phyloP scores from a whole-genome alignment of 2,113 vertebrate species.

The Mohoua ochrocephala region DNA sequence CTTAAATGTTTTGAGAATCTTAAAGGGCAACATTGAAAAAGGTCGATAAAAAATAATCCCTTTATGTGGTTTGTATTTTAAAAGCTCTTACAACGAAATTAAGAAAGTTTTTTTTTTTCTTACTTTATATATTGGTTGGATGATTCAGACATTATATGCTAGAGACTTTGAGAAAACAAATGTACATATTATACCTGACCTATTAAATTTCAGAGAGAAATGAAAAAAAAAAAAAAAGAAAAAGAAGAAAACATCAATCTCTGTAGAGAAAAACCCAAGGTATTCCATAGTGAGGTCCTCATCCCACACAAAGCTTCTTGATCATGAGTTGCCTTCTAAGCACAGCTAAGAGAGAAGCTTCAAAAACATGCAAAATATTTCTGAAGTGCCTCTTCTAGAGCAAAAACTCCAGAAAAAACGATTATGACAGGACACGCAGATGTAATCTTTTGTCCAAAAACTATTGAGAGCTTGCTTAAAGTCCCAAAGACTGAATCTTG shows the following conservation, averaged over 20 bases:
- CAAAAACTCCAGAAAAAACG: background rate
- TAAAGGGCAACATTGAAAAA: slow-evolving; percentile 59
- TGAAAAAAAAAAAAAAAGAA: background rate
- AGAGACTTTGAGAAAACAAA: background rate
- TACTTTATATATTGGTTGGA: background rate
- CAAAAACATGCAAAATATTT: background rate
- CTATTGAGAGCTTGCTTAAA: background rate
- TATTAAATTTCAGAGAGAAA: background rate
- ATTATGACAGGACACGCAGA: rapidly evolving
- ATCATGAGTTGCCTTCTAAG: background rate
- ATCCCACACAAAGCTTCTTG: background rate
- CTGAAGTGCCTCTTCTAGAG: background rate
- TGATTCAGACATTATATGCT: background rate
- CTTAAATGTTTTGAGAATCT: slow-evolving; percentile 59
- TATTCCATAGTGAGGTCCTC: background rate
- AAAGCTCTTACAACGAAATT: slow-evolving; percentile 56
- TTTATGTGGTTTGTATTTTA: slow-evolving; percentile 56
- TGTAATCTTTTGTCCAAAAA: background rate
- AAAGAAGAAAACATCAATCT: background rate
- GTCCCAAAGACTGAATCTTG: background rate
- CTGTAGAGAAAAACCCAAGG: background rate
- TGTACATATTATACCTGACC: background rate
- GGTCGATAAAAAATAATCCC: slow-evolving; percentile 58
- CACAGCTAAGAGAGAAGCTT: background rate
- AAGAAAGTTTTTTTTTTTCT: slow-evolving; percentile 13